Evolutionary conservation across 2,113 vertebrate species (phyloP), one percentile per base, ranked within the genome.

Genomic region (Pomatorhinus ruficollis): DNA sequence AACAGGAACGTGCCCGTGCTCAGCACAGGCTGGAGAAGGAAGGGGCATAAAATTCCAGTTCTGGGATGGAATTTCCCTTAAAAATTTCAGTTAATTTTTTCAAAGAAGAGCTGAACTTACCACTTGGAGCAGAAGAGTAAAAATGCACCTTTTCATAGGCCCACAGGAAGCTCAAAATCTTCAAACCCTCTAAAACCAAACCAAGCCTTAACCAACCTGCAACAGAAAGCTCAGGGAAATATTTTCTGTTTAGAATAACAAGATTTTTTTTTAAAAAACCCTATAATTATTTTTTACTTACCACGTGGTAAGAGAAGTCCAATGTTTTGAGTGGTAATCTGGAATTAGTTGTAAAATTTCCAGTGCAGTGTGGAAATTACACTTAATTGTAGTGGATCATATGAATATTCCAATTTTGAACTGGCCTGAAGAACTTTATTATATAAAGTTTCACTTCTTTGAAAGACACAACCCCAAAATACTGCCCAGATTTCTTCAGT

Each of bases 1-100:
- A 22, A 5, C 10, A 21, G 65, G 24, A 24, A 27, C 0, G 3
- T 6, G 52, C 4, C 11, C 0, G 0, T 2, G 57, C 16, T 61
- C 57, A 45, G 49, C 31, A 8, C 35, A 66, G 50, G 50, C 60
- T 85, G 63, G 37, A n/a, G 31, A 28, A 33, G 42, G 37, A 70
- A 57, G 15, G 6, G 8, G 3, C 33, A 60, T 24, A 45, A 75
- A 89, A 75, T n/a, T 65, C 33, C 68, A 66, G 5, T 11, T 65
- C 44, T 82, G 60, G 37, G 44, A 45, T 77, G 33, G 45, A 12
- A 37, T 52, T 78, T 60, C 23, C 45, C 19, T 61, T 23, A 3
- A 45, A 69, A 80, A 42, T 10, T 21, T 50, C 59, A 28, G 2
- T 42, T 37, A 2, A 5, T n/a, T 44, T 40, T 52, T 52, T 52